phyloP scores from a whole-genome alignment of 2,888 invertebrate genomes.

The Drosophila gaucha region DNA sequence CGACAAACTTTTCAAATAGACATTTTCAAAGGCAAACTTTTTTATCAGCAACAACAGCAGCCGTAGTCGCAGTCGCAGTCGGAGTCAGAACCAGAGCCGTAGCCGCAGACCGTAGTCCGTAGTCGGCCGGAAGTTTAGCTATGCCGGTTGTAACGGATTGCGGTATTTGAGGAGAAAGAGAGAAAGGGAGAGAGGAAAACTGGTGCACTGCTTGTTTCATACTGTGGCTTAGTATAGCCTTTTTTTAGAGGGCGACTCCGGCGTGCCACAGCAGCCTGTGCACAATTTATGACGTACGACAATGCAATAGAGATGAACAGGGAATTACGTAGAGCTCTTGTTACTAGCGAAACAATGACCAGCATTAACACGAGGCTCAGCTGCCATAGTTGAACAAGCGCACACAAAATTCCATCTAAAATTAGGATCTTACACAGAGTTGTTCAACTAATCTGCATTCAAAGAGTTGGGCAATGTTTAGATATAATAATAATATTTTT shows the following conservation, averaged over 20 bases:
- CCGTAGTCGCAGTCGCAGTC: conserved; percentile 16
- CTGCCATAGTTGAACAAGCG: neutral
- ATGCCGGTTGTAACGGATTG: conserved; percentile 68
- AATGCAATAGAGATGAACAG: conserved; percentile 33
- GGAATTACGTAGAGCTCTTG: neutral
- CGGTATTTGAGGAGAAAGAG: conserved; percentile 21
- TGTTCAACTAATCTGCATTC: neutral
- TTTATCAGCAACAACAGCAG: conserved; percentile 70
- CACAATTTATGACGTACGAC: conserved; percentile 73
- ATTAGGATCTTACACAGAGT: too few relatives aligned
- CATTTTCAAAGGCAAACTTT: conserved; percentile 80
- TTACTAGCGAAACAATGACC: conserved; percentile 4
- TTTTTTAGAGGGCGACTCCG: conserved; percentile 46
- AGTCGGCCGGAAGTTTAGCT: conserved; percentile 78
- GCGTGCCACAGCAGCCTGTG: conserved; percentile 61
- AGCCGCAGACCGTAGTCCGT: conserved; percentile 51
- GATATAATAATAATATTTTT: too few relatives aligned
- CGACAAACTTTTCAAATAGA: conserved; percentile 77
- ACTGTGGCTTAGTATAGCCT: conserved; percentile 56
- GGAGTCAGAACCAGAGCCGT: conserved; percentile 3
- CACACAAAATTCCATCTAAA: neutral
- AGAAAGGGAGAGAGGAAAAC: conserved; percentile 32
- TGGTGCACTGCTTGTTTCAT: conserved; percentile 49
- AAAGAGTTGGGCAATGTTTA: too few relatives aligned
- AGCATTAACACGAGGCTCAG: too few relatives aligned